Percentiles rank a stretch among this genome's conserved stretches.
Conservation (phyloP, 2,888 invertebrate genomes). For the Agrilus cyanescens region DNA sequence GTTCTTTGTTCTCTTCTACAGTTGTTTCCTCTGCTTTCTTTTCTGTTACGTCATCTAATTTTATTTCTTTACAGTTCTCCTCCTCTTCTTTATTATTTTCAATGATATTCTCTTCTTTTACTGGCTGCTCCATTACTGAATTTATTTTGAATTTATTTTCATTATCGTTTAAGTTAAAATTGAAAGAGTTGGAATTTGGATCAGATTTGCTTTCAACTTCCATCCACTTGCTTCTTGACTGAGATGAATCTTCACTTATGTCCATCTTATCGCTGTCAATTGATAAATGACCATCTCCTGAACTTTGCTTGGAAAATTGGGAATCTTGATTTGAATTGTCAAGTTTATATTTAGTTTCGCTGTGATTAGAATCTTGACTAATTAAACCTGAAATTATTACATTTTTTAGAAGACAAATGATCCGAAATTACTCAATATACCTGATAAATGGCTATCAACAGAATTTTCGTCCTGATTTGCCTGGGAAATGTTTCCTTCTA, state of each 20-base stretch:
- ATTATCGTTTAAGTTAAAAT: constrained; percentile 4
- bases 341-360: constrained; percentile 12
- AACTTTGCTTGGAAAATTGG: constrained; percentile 49
- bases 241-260: constrained; percentile 24
- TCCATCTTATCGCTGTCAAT: constrained; percentile 36
- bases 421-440: constrained; percentile 34
- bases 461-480: constrained; percentile 41
- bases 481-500: constrained; percentile 33
- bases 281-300: constrained; percentile 42
- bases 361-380: constrained; percentile 39
- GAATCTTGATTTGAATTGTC: constrained; percentile 45
- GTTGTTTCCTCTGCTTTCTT: constrained; percentile 4
- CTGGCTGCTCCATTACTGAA: no score
- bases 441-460: constrained; percentile 46
- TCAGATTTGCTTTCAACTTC: not conserved
- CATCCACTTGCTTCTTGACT: constrained; percentile 7
- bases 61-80: constrained; percentile 7
- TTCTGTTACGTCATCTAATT: constrained; percentile 10
- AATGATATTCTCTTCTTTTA: constrained; percentile 4
- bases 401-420: not conserved
- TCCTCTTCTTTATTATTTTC: constrained; percentile 7
- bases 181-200: not conserved
- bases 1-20: constrained; percentile 13
- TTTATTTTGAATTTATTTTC: constrained; percentile 6
- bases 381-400: constrained; percentile 31